phyloP scores from a whole-genome alignment of 2,888 invertebrate genomes.

The Ethmia dodecea region DNA sequence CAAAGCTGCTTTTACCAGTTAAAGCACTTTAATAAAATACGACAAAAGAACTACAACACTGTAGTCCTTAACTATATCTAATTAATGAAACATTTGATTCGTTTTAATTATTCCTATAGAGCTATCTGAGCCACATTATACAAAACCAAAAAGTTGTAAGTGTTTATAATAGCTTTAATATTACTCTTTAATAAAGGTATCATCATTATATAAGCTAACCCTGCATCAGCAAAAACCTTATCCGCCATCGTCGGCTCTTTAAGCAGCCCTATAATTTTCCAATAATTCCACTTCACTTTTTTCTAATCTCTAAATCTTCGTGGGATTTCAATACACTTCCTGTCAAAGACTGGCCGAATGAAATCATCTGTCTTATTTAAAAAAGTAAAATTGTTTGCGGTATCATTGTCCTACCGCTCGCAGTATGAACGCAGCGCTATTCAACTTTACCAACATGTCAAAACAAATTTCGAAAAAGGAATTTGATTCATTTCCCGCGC shows the following conservation, averaged over 20 bases:
- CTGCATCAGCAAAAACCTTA: conserved; percentile 28
- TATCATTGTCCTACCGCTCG: conserved; percentile 45
- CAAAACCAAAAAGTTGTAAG: too few species aligned
- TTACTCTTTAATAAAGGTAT: conserved; percentile 22
- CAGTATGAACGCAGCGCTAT: conserved; percentile 34
- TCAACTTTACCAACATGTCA: conserved; percentile 56
- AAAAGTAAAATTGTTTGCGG: conserved; percentile 56
- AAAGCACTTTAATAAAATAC: too few species aligned
- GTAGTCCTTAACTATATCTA: too few species aligned
- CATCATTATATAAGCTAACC: conserved; percentile 46
- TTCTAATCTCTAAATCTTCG: conserved; percentile 59
- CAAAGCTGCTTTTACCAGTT: too few species aligned
- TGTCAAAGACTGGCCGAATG: conserved; percentile 51
- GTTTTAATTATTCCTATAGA: too few species aligned
- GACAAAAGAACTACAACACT: too few species aligned
- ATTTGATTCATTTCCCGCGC: conserved; percentile 30
- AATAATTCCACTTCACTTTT: conserved; percentile 68
- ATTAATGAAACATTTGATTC: too few species aligned
- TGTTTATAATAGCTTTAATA: too few species aligned
- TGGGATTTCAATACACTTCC: conserved; percentile 68
- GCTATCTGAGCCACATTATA: too few species aligned
- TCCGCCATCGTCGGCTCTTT: conserved; percentile 35
- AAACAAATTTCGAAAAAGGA: conserved; percentile 52
- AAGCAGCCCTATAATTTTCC: conserved; percentile 60
- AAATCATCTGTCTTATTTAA: conserved; percentile 52